Evolutionary conservation across 2,113 vertebrate genomes (phyloP), one percentile per base, ranked within the genome.

Genomic region (Heteronetta atricapilla): DNA sequence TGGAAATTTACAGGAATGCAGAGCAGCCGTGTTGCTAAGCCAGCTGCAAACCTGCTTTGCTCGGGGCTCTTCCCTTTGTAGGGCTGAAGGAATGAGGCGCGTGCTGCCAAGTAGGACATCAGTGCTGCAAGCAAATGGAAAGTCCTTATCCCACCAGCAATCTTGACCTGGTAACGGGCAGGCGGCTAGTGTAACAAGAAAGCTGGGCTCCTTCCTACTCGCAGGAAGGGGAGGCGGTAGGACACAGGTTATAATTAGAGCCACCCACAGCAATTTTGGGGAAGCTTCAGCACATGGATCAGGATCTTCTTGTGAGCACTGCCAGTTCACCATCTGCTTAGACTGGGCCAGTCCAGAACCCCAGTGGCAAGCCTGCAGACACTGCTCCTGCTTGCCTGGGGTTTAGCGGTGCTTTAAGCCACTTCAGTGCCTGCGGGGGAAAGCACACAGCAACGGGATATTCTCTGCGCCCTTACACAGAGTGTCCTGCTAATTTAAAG

Each of bases 1-100:
- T 98, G 98, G 97, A 98, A 98, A 98, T 96, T 97, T 98, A 98
- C 97, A 97, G 96, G 98, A 98, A 97, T 97, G 96, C 91, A 90
- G 93, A 93, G 58, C 84, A 90, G 95, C 73, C 82, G 23, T 77
- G 82, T 86, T 94, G 88, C 79, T 94, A 88, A 97, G 96, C 96
- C 75, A 42, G 94, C 95, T 96, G 42, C 63, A 94, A 97, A 98
- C 94, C 94, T 93, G 95, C 97, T 97, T 97, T 88, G 94, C 98
- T 97, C 5, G 75, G 89, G 96, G 95, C 95, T 96, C 95, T 97
- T 97, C 90, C 96, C 92, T 97, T 83, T 85, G 93, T 82, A 97
- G 94, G 94, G 82, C 29, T 90, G 86, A 80, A 96, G 95, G 95
- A 95, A 79, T 95, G 89, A 95, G 74, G 86, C 46, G 13, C 52